Conservation (phyloP, 2,113 vertebrate genomes). For the Origma solitaria region DNA sequence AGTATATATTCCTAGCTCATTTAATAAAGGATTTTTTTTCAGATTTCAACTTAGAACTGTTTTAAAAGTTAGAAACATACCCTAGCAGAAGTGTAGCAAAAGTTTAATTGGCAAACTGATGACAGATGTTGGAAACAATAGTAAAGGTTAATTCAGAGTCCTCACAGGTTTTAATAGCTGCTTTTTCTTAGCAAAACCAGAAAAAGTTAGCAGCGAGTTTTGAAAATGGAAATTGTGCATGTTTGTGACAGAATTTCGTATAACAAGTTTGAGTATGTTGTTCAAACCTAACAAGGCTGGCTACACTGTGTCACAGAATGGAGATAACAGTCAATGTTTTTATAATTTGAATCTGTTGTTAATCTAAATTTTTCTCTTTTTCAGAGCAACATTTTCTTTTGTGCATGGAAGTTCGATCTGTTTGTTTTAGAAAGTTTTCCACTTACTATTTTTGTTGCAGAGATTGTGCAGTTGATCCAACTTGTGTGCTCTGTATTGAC, state of each 20-base stretch:
- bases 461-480: constrained; percentile 98
- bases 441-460: constrained; percentile 74
- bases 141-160: neutral
- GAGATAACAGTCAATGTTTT: neutral
- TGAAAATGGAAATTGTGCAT: neutral
- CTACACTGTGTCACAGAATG: neutral
- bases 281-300: neutral
- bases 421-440: neutral
- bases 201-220: neutral
- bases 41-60: neutral
- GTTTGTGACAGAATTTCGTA: neutral
- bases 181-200: neutral
- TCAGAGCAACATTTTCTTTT: neutral
- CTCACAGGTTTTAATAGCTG: neutral
- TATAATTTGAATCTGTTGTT: neutral
- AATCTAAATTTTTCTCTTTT: neutral
- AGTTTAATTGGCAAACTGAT: neutral
- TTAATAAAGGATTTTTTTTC: neutral
- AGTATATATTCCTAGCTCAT: neutral
- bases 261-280: neutral
- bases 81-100: neutral
- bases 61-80: neutral
- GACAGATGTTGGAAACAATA: neutral
- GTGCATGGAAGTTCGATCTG: neutral
- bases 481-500: constrained; percentile 97